Evolutionary conservation across 2,797 vertebrate genomes (phyloP), one percentile per base, ranked within the genome.

Genomic region (Tadarida brasiliensis): DNA sequence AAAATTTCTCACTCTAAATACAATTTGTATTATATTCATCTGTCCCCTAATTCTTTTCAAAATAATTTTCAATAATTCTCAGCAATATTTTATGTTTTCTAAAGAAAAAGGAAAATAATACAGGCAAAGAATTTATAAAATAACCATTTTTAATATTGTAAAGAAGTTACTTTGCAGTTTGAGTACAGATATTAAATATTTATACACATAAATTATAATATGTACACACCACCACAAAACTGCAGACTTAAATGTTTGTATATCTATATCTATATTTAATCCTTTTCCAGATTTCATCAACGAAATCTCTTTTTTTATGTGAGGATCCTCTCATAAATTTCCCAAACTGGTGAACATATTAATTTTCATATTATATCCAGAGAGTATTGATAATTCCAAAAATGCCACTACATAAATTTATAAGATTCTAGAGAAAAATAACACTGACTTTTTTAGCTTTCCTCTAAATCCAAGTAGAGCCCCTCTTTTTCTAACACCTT

Each of bases 331-430:
- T 83, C 30, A 65, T 28, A 65, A 94, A 90, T 86, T 87, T 20
- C 9, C 5, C 24, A 49, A 93, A 51, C 3, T 76, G 28, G 49
- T 93, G 20, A 88, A 80, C 7, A 67, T 81, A 76, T 77, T 91
- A 77, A 85, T 95, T 77, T 93, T 80, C 59, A 44, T 82, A 83
- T 80, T 85, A 44, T 54, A 89, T 91, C 88, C 28, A 91, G 47
- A 85, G 9, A 59, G 16, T 93, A n/a, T 39, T 84, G 57, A n/a
- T 90, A 93, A 84, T 94, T 94, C 5, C 7, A 57, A 74, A 93
- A 30, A 51, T 80, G 51, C 15, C 20, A n/a, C 30, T 15, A 81
- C 5, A 81, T 17, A 67, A 91, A 87, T 83, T 77, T 47, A n/a
- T 24, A 93, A 80, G 33, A 87, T 56, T 22, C 24, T 83, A 87